Evolutionary conservation across 2,888 invertebrate species (phyloP), one percentile per base, ranked within the genome.

Genomic region (Nymphalis c-album): DNA sequence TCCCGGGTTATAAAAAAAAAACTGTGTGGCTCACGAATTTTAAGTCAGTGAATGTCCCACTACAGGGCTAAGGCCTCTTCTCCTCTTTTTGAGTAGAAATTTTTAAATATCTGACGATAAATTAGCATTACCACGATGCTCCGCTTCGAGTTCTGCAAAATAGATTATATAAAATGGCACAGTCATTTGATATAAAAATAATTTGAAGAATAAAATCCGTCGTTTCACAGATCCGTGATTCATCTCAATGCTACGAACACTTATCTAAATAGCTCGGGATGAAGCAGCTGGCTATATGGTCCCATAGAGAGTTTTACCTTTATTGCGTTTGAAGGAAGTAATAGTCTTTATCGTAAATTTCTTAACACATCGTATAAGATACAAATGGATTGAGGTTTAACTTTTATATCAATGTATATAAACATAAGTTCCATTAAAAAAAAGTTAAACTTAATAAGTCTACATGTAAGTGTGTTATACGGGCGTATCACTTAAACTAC

Each of bases 251-350:
- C 13, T 50, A 31, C 40, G 50, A 64, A 59, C 46, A 53, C 55
- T 67, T 40, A 40, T 40, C 47, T 58, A 55, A 63, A 65, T 62
- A 48, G 59, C 35, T 60, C 48, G 47, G 63, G 57, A 57, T 69
- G 48, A 67, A 47, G 60, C 20, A 66, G 48, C 46, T 60, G 57
- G 60, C 10, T 40, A 57, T 48, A 51, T 20, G 35, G 22, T 48
- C 61, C 64, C 63, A 22, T 22, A 17, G 67, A 51, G 57, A 61
- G 35, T 18, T 26, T 70, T 53, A 67, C 35, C 58, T 50, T 67
- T 47, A 67, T 70, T 50, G 61, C 47, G 26, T 22, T 22, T 50
- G 35, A 58, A 45, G 40, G 57, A 46, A 26, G 59, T 58, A n/a
- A n/a, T 16, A 13, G 20, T 63, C 18, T 45, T 16, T 50, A 18